Percentiles rank a stretch among this genome's conserved stretches.
phyloP scores from a whole-genome alignment of 2,113 vertebrate species.

The Cyprinodon brontotheroides region DNA sequence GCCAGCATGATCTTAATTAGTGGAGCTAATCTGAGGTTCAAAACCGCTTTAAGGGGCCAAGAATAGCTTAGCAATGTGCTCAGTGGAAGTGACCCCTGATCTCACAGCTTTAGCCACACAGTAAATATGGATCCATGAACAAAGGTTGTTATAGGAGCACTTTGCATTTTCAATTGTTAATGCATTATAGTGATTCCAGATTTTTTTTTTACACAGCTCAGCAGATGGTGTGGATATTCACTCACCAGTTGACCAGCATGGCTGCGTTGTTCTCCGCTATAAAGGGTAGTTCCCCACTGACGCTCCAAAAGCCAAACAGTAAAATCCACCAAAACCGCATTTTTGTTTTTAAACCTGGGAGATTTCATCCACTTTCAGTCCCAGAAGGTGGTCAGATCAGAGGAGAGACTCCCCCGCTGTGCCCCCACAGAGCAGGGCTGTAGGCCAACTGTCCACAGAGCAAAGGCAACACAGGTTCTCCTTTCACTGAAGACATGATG shows the following conservation, averaged over 20 bases:
- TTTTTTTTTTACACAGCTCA: constrained; percentile 24
- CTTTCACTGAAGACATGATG: constrained; percentile 64
- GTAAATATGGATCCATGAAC: constrained; percentile 11
- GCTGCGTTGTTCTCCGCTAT: constrained; percentile 91
- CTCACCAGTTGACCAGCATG: constrained; percentile 96
- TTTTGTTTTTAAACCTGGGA: constrained; percentile 63
- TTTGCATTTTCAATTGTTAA: not conserved
- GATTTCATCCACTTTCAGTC: constrained; percentile 55
- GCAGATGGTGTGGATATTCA: constrained; percentile 50
- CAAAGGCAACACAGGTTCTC: constrained; percentile 36
- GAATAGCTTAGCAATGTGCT: constrained; percentile 71
- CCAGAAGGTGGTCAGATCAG: constrained; percentile 58
- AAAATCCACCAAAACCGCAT: constrained; percentile 87
- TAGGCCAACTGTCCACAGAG: constrained; percentile 55
- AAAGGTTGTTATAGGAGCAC: not conserved
- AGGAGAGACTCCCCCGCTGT: constrained; percentile 38
- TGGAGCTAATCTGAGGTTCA: constrained; percentile 75
- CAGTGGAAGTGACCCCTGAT: constrained; percentile 54
- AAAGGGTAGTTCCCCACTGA: constrained; percentile 87
- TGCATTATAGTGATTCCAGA: not conserved
- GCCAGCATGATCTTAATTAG: constrained; percentile 67
- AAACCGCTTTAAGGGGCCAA: constrained; percentile 69
- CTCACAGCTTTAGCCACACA: constrained; percentile 48
- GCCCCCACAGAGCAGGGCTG: constrained; percentile 55
- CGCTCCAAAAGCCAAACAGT: constrained; percentile 82